phyloP scores from a whole-genome alignment of 2,888 invertebrate genomes.

The Drosophila birchii region DNA sequence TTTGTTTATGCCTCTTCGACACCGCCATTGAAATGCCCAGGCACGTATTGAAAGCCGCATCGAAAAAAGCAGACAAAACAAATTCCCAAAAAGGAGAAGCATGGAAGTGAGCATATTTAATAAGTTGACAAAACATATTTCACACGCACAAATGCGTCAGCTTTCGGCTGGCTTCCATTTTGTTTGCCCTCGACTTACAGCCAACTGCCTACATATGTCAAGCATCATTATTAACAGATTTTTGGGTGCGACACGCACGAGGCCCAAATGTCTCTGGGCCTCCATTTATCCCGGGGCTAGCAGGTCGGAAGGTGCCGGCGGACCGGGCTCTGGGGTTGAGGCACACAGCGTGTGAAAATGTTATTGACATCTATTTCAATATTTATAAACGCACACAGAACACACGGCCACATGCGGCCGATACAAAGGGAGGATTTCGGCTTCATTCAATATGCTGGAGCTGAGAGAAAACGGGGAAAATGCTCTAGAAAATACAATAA shows the following conservation, averaged over 20 bases:
- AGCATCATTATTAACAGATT: conserved; percentile 79
- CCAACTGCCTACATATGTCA: conserved; percentile 66
- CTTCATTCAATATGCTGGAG: conserved; percentile 36
- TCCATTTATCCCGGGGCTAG: conserved; percentile 42
- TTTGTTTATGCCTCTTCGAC: conserved; percentile 41
- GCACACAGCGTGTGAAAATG: conserved; percentile 67
- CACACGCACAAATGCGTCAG: conserved; percentile 77
- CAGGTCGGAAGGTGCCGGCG: conserved; percentile 10
- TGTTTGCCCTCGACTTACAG: conserved; percentile 41
- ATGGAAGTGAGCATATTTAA: conserved; percentile 74
- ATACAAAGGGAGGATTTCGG: conserved; percentile 20
- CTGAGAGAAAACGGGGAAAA: background rate
- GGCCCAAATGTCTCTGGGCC: conserved; percentile 28
- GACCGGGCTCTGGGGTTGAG: background rate
- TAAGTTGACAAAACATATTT: conserved; percentile 80
- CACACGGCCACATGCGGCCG: conserved; percentile 36
- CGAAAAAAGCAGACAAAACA: conserved; percentile 32
- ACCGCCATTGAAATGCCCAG: conserved; percentile 56
- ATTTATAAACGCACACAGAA: conserved; percentile 67
- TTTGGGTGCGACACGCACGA: conserved; percentile 68
- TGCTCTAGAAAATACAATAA: conserved; percentile 1
- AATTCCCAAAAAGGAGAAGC: conserved; percentile 23
- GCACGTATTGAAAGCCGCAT: conserved; percentile 56
- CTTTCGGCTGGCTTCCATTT: conserved; percentile 53
- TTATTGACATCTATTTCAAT: conserved; percentile 80